Evolutionary conservation across 2,797 vertebrate genomes (phyloP).

Genomic region (Hirundo rustica): DNA sequence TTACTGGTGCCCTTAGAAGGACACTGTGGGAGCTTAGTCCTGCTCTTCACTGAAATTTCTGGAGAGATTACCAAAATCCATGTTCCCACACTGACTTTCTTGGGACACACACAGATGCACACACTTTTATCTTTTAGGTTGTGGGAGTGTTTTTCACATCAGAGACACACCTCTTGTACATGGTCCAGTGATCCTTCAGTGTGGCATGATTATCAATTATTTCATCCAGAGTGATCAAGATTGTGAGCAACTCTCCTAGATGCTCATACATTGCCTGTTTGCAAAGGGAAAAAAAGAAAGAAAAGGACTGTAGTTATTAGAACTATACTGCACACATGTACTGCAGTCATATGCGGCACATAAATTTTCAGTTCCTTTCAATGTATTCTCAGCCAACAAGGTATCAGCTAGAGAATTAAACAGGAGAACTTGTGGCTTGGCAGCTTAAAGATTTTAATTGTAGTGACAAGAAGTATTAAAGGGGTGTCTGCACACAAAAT

Average conservation of each 20-base stretch:
- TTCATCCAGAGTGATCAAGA: conserved; percentile 94
- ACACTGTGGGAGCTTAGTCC: neutral
- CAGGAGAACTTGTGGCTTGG: neutral
- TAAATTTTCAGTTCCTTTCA: neutral
- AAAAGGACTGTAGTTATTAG: conserved; percentile 1
- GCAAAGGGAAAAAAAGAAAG: neutral
- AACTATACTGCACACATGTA: neutral
- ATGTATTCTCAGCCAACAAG: neutral
- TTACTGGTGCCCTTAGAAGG: neutral
- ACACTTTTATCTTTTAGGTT: neutral
- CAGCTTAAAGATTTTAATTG: neutral
- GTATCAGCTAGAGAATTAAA: neutral
- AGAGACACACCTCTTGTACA: conserved; percentile 93
- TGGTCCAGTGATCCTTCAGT: conserved; percentile 97
- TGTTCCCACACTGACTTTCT: neutral
- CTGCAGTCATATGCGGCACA: neutral
- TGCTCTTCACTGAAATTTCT: neutral
- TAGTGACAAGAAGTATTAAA: neutral
- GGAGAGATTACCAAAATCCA: neutral
- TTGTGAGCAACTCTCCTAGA: conserved; percentile 90
- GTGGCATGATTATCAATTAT: conserved; percentile 94
- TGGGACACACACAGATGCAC: neutral
- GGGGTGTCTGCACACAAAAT: neutral
- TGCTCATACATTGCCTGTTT: conserved; percentile 93
- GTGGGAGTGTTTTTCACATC: neutral